Percentiles rank a stretch among this genome's conserved stretches.
phyloP scores from a whole-genome alignment of 2,113 vertebrate species.

The Cyrtonyx montezumae region DNA sequence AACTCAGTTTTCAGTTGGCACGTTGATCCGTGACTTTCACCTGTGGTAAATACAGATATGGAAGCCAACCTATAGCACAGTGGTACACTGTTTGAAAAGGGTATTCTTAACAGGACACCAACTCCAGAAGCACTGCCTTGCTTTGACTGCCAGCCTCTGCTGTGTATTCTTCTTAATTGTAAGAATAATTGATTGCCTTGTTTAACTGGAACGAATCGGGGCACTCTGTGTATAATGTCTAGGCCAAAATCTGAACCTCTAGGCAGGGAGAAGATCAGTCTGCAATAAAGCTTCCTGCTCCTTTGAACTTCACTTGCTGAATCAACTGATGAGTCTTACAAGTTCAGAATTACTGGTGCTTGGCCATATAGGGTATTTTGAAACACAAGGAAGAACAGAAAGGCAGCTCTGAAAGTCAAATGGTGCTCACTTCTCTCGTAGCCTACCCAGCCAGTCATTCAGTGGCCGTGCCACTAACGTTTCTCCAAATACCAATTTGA shows the following conservation, averaged over 20 bases:
- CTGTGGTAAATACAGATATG: neutral
- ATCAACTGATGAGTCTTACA: neutral
- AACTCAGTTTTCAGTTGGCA: neutral
- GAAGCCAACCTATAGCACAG: neutral
- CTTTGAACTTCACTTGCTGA: neutral
- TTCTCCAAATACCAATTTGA: neutral
- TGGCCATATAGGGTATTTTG: too few relatives aligned
- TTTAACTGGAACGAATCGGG: conserved; percentile 11
- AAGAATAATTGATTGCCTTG: neutral
- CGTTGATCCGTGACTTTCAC: neutral
- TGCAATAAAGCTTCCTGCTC: conserved; percentile 69
- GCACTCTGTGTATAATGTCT: neutral
- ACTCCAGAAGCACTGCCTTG: neutral
- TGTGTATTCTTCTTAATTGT: neutral
- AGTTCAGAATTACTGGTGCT: neutral
- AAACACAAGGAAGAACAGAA: neutral
- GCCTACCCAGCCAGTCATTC: neutral
- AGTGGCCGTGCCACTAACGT: neutral
- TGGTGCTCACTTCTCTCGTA: neutral
- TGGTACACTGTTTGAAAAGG: neutral
- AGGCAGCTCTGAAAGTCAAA: neutral
- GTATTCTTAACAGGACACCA: neutral
- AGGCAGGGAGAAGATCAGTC: conserved; percentile 23
- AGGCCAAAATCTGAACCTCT: neutral
- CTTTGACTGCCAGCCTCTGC: neutral